A percentile compares a stretch with the other conserved stretches of the same genome.
Evolutionary conservation across 2,113 vertebrate genomes (phyloP).

Genomic region (Brachypodius melanocephalos): DNA sequence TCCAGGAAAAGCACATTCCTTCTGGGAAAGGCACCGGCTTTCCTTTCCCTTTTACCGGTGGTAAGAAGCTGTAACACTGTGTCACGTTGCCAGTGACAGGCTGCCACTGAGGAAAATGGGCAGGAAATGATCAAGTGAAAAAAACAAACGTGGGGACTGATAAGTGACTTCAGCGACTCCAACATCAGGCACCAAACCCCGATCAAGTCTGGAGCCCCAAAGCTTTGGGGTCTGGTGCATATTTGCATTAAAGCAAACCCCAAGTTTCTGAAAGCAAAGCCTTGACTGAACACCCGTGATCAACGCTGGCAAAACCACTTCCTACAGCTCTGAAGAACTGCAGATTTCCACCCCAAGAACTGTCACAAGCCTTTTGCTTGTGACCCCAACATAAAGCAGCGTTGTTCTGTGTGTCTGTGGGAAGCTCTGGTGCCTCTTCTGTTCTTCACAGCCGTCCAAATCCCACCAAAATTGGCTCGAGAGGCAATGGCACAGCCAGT

Average conservation of each 20-base stretch:
- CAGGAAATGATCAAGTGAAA: neutral
- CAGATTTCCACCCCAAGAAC: neutral
- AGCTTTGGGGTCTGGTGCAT: neutral
- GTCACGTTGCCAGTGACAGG: accelerated
- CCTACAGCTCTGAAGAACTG: accelerated
- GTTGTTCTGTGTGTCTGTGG: accelerated
- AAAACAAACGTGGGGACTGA: neutral
- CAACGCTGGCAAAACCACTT: neutral
- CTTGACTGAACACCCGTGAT: neutral
- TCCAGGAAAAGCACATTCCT: neutral
- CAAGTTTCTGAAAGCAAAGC: neutral
- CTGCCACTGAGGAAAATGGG: neutral
- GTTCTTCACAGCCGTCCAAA: neutral
- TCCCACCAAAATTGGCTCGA: accelerated
- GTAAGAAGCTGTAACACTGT: neutral
- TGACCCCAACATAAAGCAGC: neutral
- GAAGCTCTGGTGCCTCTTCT: neutral
- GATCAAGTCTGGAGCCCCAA: neutral
- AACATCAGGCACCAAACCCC: neutral
- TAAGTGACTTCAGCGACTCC: neutral
- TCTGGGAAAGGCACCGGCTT: neutral
- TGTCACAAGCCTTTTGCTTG: neutral
- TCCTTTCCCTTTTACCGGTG: neutral
- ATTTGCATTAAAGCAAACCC: neutral
- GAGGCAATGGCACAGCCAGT: accelerated